Evolutionary conservation across 1,140 invertebrate species (phyloP).

Genomic region (Matsumurasca onukii): DNA sequence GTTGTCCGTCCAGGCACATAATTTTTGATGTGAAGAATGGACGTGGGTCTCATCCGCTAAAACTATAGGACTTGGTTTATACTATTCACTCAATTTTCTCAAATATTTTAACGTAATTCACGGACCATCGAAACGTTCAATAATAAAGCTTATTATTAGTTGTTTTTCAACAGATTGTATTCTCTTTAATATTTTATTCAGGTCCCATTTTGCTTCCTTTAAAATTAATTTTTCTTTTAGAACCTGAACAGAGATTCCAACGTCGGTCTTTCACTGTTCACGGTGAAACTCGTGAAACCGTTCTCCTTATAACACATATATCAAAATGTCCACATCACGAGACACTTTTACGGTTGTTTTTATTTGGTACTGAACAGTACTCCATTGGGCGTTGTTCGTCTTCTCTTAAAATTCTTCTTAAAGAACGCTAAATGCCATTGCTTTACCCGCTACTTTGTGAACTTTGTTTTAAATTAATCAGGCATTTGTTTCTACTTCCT

Average conservation of each 20-base stretch:
- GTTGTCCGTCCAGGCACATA: background rate
- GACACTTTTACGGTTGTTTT: conserved; percentile 2
- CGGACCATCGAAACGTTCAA: conserved; percentile 31
- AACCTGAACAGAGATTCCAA: no score
- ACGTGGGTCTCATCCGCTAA: conserved; percentile 19
- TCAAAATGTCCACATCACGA: conserved; percentile 21
- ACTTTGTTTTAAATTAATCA: conserved; percentile 7
- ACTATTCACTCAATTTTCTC: background rate
- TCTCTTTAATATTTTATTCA: conserved; percentile 23
- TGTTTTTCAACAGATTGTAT: conserved; percentile 25
- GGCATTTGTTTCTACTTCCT: conserved; percentile 18
- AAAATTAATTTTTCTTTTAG: conserved; percentile 27
- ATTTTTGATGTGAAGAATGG: conserved; percentile 9
- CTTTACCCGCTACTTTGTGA: conserved; percentile 18
- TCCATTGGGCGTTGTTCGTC: background rate
- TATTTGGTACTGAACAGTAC: conserved; percentile 22
- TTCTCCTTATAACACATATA: conserved; percentile 10
- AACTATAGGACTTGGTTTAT: conserved; percentile 13
- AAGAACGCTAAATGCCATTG: conserved; percentile 26
- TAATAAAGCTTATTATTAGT: conserved; percentile 28
- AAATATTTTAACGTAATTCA: conserved; percentile 28
- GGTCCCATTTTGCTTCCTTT: conserved; percentile 11
- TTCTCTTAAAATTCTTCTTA: conserved; percentile 19
- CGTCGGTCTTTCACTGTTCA: no score
- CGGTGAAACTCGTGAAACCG: no score